These are phyloP conservation scores for Pocota personata DNA, from an alignment of 2,888 invertebrate species.

Conservation along the genomic window DNA sequence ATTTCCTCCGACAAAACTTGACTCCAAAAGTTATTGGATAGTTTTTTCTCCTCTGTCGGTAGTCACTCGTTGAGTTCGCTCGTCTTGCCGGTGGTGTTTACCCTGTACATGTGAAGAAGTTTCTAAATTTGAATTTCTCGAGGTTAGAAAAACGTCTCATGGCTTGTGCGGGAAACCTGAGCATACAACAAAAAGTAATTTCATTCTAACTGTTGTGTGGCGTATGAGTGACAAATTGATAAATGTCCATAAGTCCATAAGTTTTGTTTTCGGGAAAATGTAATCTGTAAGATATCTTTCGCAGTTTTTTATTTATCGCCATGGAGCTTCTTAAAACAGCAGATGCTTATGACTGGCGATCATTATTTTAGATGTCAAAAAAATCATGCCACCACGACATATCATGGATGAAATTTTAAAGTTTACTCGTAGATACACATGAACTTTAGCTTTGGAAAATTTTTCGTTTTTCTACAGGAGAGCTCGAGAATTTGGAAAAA, in stretches of 20 bases:
- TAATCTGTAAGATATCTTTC: neutral
- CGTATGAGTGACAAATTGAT: conserved; percentile 55
- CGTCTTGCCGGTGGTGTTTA: neutral
- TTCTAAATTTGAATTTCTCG: conserved; percentile 43
- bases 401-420: neutral
- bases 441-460: too few species aligned
- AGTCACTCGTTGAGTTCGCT: conserved; percentile 16
- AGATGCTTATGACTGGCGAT: neutral
- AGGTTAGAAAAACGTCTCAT: neutral
- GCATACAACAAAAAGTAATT: conserved; percentile 20
- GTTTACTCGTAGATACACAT: neutral
- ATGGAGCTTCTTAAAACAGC: neutral
- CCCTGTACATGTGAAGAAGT: conserved; percentile 21
- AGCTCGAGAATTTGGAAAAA: too few species aligned
- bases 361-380: neutral
- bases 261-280: neutral
- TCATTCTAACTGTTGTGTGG: neutral
- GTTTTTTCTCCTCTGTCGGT: conserved; percentile 41
- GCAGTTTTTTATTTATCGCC: neutral
- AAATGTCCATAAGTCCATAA: conserved; percentile 23
- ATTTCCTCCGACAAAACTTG: conserved; percentile 68
- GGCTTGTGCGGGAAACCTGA: conserved; percentile 18
- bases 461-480: too few species aligned
- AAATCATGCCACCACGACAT: neutral
- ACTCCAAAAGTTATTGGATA: conserved; percentile 63